Evolutionary conservation across 1,140 invertebrate genomes (phyloP).

Genomic region (Caenorhabditis latens): DNA sequence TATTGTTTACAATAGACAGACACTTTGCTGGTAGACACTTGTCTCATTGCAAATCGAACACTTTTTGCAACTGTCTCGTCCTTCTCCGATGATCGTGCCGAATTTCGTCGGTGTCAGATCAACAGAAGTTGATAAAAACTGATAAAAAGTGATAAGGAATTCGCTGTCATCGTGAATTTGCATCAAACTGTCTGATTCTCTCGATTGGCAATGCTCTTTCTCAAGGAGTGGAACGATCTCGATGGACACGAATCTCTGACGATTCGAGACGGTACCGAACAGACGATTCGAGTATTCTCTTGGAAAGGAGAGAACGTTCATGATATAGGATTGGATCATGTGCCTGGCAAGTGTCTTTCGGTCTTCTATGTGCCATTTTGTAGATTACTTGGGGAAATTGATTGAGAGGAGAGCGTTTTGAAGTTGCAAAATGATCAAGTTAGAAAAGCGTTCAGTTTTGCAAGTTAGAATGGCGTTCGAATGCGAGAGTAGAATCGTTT

Average conservation of each 20-base stretch:
- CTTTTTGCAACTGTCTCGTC: background rate
- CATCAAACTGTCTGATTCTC: conserved; percentile 47
- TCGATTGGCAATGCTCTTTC: background rate
- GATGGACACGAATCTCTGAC: background rate
- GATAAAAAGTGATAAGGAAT: conserved; percentile 13
- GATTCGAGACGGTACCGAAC: background rate
- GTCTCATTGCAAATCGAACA: too few species aligned
- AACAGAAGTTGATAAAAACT: background rate
- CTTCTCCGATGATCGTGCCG: background rate
- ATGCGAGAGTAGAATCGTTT: too few species aligned
- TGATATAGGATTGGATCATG: background rate
- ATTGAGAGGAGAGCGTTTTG: too few species aligned
- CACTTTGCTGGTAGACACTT: too few species aligned
- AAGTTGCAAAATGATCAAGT: too few species aligned
- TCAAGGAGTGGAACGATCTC: background rate
- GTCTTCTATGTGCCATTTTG: conserved; percentile 3
- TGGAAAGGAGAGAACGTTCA: conserved; percentile 34
- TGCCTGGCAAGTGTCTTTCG: background rate
- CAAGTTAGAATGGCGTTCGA: too few species aligned
- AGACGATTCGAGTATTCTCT: background rate
- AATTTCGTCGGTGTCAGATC: background rate
- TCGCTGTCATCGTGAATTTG: conserved; percentile 13
- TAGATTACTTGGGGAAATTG: background rate
- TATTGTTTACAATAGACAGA: too few species aligned
- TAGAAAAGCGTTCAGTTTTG: too few species aligned